These are phyloP conservation scores for Metalampra italica DNA, from an alignment of 2,888 invertebrate genomes.

Conservation along the genomic window DNA sequence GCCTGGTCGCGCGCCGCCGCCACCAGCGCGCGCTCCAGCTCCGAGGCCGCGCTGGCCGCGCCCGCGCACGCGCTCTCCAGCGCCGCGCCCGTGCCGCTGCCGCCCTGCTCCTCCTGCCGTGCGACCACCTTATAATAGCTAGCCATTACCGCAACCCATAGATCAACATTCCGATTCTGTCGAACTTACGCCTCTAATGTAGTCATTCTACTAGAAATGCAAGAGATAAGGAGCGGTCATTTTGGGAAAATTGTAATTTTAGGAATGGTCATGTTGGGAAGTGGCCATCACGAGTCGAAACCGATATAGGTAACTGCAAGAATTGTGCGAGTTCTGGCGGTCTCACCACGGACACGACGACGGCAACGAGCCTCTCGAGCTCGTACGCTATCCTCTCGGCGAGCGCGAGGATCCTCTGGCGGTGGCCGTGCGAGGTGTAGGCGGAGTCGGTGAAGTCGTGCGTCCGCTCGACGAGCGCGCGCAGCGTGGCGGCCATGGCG, in stretches of 20 bases:
- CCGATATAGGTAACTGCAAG: too few relatives aligned
- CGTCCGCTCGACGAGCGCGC: slow-evolving; percentile 95
- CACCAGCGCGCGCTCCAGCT: slow-evolving; percentile 88
- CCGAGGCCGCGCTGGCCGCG: slow-evolving; percentile 90
- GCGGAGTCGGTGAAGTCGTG: slow-evolving; percentile 99
- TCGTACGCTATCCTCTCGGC: slow-evolving; percentile 95
- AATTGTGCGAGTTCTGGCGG: too few relatives aligned
- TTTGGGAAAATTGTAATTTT: too few relatives aligned
- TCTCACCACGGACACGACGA: slow-evolving; percentile 89
- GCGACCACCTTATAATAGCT: neutral
- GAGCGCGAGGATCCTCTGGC: slow-evolving; percentile 94
- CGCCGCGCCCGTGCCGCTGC: slow-evolving; percentile 62
- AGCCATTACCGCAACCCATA: too few relatives aligned
- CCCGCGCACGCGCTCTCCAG: slow-evolving; percentile 78
- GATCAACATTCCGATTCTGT: too few relatives aligned
- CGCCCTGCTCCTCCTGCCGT: slow-evolving; percentile 60
- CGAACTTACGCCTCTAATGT: too few relatives aligned
- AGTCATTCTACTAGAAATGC: too few relatives aligned
- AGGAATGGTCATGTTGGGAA: too few relatives aligned
- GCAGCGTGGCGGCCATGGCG: slow-evolving; percentile 90
- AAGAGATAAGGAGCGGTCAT: too few relatives aligned
- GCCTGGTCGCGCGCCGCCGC: slow-evolving; percentile 77
- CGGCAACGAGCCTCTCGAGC: slow-evolving; percentile 92
- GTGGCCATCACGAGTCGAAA: too few relatives aligned
- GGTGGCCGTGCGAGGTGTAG: slow-evolving; percentile 97